A percentile compares a stretch with the other conserved stretches of the same genome.
Conservation (phyloP, 2,113 vertebrate genomes). For the Syngnathus floridae region DNA sequence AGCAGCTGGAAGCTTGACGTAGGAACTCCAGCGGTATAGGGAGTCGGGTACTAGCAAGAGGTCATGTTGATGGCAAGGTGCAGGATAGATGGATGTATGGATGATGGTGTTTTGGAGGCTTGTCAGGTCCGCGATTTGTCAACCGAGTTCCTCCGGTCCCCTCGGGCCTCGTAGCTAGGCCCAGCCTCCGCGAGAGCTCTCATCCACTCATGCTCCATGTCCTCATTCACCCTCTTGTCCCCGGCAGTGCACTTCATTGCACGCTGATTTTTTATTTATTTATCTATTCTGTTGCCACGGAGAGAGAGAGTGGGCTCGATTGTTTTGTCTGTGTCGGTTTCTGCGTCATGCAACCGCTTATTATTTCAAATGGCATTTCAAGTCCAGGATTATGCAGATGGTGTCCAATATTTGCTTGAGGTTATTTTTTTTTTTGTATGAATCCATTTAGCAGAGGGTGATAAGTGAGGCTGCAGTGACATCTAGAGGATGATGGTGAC, state of each 20-base stretch:
- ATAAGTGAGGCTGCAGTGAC: conserved; percentile 43
- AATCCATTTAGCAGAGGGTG: background rate
- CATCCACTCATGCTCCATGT: conserved; percentile 46
- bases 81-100: background rate
- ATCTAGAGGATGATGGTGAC: conserved; percentile 46
- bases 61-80: background rate
- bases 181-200: conserved; percentile 25
- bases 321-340: conserved; percentile 13
- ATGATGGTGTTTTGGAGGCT: conserved; percentile 29
- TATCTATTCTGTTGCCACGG: conserved; percentile 16
- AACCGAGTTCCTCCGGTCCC: conserved; percentile 38
- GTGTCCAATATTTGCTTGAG: conserved; percentile 15
- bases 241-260: conserved; percentile 37
- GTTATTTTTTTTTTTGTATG: conserved; percentile 19
- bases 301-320: conserved; percentile 4
- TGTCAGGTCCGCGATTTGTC: conserved; percentile 54
- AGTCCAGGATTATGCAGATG: conserved; percentile 19
- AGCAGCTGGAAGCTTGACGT: conserved; percentile 38
- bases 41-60: background rate
- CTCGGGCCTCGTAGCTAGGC: conserved; percentile 24
- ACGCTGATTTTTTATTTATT: conserved; percentile 12
- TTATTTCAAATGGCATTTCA: conserved; percentile 14
- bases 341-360: background rate
- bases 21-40: conserved; percentile 23
- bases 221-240: conserved; percentile 54